A percentile compares a stretch with the other conserved stretches of the same genome.
Evolutionary conservation across 2,888 invertebrate species (phyloP).

Genomic region (Phasia obesa): DNA sequence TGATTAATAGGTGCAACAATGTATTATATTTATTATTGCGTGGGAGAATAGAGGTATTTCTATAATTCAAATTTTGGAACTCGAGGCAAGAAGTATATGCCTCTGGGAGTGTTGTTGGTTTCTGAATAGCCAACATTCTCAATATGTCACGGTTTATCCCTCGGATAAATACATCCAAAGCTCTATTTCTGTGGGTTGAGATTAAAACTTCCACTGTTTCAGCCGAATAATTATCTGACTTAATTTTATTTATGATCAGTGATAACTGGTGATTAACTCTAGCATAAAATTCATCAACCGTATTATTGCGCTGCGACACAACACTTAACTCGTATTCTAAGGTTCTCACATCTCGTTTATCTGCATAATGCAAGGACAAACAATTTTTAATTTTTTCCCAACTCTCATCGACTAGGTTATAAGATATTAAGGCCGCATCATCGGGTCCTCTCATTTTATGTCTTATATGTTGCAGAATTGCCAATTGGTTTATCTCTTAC

Average conservation of each 20-base stretch:
- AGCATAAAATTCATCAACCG: not conserved
- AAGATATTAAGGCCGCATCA: not conserved
- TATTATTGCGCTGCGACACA: not conserved
- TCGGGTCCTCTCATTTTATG: not conserved
- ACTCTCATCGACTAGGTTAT: not conserved
- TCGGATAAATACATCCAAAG: not conserved
- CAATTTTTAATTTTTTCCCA: too few species aligned
- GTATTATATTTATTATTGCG: too few species aligned
- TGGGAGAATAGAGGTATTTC: too few species aligned
- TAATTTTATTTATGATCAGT: not conserved
- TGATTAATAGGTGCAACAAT: too few species aligned
- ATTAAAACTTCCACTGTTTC: not conserved
- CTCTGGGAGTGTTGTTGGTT: not conserved
- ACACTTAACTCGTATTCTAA: not conserved
- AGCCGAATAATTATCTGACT: not conserved
- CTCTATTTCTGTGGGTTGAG: not conserved
- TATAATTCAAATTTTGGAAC: too few species aligned
- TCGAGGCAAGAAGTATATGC: slow-evolving; percentile 39
- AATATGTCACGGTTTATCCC: not conserved
- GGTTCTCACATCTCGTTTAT: not conserved
- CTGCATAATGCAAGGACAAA: too few species aligned
- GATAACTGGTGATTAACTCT: not conserved
- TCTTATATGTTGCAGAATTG: not conserved
- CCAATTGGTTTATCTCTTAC: not conserved
- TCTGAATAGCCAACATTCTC: not conserved